These are phyloP conservation scores for Alsophila aescularia DNA, from an alignment of 2,888 invertebrate species.

Conservation along the genomic window DNA sequence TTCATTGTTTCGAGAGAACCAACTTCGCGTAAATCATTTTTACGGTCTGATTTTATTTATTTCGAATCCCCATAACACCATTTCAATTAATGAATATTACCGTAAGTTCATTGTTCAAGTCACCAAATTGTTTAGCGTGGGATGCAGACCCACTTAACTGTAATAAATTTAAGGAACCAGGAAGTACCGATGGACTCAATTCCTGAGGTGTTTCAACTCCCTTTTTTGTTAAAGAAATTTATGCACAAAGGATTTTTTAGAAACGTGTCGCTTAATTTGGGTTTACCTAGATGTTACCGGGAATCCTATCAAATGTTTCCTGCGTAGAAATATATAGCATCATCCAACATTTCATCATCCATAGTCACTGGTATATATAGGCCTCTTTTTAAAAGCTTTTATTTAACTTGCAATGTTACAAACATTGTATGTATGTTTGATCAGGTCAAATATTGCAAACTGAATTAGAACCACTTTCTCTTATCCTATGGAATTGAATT, in stretches of 20 bases:
- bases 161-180: constrained; percentile 17
- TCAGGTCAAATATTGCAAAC: no score
- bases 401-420: no score
- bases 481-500: no score
- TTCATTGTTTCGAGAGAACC: neutral
- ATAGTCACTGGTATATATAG: no score
- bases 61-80: constrained; percentile 4
- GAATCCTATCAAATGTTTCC: constrained; percentile 10
- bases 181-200: constrained; percentile 11
- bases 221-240: neutral
- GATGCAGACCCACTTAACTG: constrained; percentile 7
- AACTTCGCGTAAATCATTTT: constrained; percentile 2
- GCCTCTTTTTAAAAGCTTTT: no score
- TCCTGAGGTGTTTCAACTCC: constrained; percentile 15
- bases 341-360: no score
- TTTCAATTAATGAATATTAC: constrained; percentile 17
- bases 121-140: constrained; percentile 22
- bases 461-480: no score
- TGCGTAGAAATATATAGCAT: constrained; percentile 3
- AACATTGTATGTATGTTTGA: no score
- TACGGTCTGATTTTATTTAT: constrained; percentile 2
- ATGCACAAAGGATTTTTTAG: neutral
- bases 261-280: neutral
- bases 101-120: constrained; percentile 21
- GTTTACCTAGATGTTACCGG: neutral